These are phyloP conservation scores for Melanotaenia pygmaea DNA, from an alignment of 2,797 vertebrate genomes.

Conservation along the genomic window DNA sequence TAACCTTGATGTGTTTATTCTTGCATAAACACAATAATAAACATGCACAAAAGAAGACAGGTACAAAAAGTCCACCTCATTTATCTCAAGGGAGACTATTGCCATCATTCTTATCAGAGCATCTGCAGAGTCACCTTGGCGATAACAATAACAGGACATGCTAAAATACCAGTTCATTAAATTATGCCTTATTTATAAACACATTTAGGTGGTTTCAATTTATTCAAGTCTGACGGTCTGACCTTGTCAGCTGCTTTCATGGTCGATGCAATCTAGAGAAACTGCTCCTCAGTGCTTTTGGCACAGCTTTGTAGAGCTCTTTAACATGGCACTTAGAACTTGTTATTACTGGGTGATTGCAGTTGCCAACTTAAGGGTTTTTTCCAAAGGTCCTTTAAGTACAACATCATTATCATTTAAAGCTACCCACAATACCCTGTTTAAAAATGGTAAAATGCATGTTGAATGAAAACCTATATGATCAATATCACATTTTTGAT, in stretches of 20 bases:
- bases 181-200: conserved; percentile 62
- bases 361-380: conserved; percentile 6
- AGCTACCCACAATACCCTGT: not conserved
- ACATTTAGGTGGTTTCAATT: conserved; percentile 63
- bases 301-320: conserved; percentile 23
- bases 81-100: conserved; percentile 48
- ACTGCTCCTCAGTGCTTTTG: conserved; percentile 15
- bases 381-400: not conserved
- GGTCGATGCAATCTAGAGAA: conserved; percentile 47
- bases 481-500: not conserved
- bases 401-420: not conserved
- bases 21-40: conserved; percentile 2
- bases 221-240: conserved; percentile 55
- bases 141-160: conserved; percentile 53
- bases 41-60: conserved; percentile 9
- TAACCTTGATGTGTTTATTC: not conserved
- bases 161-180: conserved; percentile 69
- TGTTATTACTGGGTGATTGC: conserved; percentile 4
- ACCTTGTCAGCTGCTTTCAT: conserved; percentile 59
- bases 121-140: conserved; percentile 76
- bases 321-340: conserved; percentile 18
- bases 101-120: conserved; percentile 55
- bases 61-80: conserved; percentile 45
- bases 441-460: not conserved
- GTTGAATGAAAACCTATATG: not conserved